Conservation (phyloP, 2,888 invertebrate genomes). For the Mesoligia furuncula region DNA sequence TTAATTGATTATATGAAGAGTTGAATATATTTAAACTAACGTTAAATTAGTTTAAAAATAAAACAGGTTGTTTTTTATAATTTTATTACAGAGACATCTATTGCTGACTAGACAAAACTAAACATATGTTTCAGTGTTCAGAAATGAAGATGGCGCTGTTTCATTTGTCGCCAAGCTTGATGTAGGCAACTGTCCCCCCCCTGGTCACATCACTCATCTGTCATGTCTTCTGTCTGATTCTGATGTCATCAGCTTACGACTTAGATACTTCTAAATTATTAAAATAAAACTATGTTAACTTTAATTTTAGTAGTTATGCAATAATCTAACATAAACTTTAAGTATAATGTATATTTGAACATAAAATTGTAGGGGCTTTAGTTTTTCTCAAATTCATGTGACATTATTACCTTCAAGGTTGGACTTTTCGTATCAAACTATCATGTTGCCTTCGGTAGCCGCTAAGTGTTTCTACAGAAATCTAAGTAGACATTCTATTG, state of each 20-base stretch:
- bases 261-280: slow-evolving; percentile 25
- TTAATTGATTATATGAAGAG: too few relatives aligned
- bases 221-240: slow-evolving; percentile 9
- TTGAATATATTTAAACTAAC: too few relatives aligned
- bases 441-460: slow-evolving; percentile 82
- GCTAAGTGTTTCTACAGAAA: slow-evolving; percentile 82
- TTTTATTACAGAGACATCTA: too few relatives aligned
- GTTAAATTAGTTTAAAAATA: too few relatives aligned
- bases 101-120: too few relatives aligned
- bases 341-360: slow-evolving; percentile 55
- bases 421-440: slow-evolving; percentile 65
- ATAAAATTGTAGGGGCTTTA: slow-evolving; percentile 21
- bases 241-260: slow-evolving; percentile 43
- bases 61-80: too few relatives aligned
- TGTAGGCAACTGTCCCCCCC: too few relatives aligned
- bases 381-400: slow-evolving; percentile 49
- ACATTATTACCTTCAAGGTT: slow-evolving; percentile 60
- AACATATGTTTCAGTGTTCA: too few relatives aligned
- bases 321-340: slow-evolving; percentile 41
- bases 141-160: too few relatives aligned
- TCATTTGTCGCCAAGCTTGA: too few relatives aligned
- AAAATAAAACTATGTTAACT: slow-evolving; percentile 41
- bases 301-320: slow-evolving; percentile 48
- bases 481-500: slow-evolving; percentile 77
- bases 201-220: too few relatives aligned